Base-by-base conservation (phyloP, 1,140 invertebrate genomes). In the Drosophila subobscura region DNA sequence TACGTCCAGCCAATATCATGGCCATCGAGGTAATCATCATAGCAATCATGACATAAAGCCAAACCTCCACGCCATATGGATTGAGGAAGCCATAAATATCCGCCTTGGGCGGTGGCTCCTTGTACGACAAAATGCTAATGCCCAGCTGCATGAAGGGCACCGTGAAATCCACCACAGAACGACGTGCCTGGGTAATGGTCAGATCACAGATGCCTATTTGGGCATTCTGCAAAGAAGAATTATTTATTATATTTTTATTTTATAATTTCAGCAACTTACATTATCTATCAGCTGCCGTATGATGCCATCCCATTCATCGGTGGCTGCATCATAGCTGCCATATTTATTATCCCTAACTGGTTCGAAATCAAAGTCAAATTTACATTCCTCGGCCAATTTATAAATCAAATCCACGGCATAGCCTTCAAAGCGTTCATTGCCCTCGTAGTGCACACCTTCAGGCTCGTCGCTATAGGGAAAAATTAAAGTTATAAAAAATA, bases 11-110 rank as follows among this genome's bases (percentile, higher is more conserved):
- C 72, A 98, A 95, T 88, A 98, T 98, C n/a, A 98, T 93, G 8
- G 98, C 93, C 41, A 97, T 94, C 0, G 97, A 98, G 0, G 98
- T 97, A 5, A 97, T 96, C 27, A 98, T 93, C 92, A 98, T 98
- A 45, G 97, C 97, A 2, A 97, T 96, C 2, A 96, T 95, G 94
- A 98, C 97, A 92, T 97, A 98, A 60, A 98, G 96, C 98, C 98
- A 99, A 16, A 99, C 98, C 72, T 97, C 96, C 22, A 97, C 92
- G 5, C 96, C 97, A 10, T 98, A 93, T 0, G 98, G 98, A 25
- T 96, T 96, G 46, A 98, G 92, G 90, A 99, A 98, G 0, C 95
- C 97, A 92, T 98, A 97, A 51, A 98, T 93, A 92, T 97, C 96
- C 1, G 97, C 96, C 3, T 96, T 94, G 79, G 98, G 96, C 80